phyloP scores from a whole-genome alignment of 1,140 invertebrate species.

The Lepidurus couesii region DNA sequence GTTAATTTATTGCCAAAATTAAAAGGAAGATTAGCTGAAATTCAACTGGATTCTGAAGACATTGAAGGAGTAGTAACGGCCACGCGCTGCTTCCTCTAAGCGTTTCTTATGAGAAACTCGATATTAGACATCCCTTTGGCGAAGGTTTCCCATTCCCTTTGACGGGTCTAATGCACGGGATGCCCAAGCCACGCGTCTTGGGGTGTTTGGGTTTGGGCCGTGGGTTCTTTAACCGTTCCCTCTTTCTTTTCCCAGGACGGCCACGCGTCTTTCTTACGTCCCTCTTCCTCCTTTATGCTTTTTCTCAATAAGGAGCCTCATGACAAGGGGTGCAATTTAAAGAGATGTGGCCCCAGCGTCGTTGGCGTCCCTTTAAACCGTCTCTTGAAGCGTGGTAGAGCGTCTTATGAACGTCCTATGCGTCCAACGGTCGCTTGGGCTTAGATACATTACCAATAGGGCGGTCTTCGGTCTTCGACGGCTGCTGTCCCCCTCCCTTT shows the following conservation, averaged over 20 bases:
- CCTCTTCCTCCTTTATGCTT: neutral
- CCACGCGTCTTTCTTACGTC: conserved; percentile 3
- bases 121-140: too few species aligned
- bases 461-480: neutral
- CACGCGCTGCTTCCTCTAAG: too few species aligned
- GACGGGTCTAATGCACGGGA: neutral
- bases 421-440: neutral
- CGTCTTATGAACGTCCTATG: neutral
- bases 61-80: too few species aligned
- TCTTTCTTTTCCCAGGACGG: neutral
- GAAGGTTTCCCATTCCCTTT: neutral
- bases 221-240: neutral
- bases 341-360: neutral
- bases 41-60: too few species aligned
- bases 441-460: neutral
- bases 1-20: too few species aligned
- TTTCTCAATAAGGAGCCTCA: neutral
- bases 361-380: conserved; percentile 20
- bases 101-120: too few species aligned
- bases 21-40: too few species aligned
- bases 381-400: neutral
- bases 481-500: neutral
- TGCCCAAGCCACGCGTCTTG: conserved; percentile 7
- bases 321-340: conserved; percentile 18
- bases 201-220: neutral